Percentiles rank a stretch among this genome's conserved stretches.
Conservation (phyloP, 2,888 invertebrate species). For the Cosmia pyralina region DNA sequence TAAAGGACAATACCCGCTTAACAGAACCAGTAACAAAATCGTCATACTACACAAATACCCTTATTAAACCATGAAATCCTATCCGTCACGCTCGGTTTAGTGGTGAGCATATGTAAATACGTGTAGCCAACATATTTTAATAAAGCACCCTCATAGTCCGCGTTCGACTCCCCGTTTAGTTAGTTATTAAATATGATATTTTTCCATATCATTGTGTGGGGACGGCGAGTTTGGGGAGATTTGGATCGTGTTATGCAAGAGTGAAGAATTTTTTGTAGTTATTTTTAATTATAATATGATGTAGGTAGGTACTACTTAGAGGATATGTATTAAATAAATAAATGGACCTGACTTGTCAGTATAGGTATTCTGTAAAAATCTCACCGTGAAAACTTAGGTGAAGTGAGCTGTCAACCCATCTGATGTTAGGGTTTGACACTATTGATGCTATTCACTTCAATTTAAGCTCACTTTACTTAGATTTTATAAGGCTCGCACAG, state of each 20-base stretch:
- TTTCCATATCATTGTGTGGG: constrained; percentile 86
- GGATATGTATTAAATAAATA: no score
- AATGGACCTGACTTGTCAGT: no score
- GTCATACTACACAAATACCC: constrained; percentile 7
- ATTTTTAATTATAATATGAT: neutral
- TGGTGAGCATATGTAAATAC: constrained; percentile 81
- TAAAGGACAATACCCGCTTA: neutral
- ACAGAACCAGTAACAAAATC: neutral
- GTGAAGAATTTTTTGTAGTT: neutral
- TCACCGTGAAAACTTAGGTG: no score
- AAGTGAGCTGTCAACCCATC: no score
- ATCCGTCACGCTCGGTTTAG: constrained; percentile 65
- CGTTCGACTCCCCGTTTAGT: constrained; percentile 79
- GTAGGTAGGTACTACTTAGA: no score
- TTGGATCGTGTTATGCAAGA: constrained; percentile 73
- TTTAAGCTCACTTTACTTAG: no score
- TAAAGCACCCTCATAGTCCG: constrained; percentile 73
- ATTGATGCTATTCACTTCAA: no score
- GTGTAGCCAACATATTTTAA: constrained; percentile 83
- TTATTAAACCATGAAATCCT: constrained; percentile 60
- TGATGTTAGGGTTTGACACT: no score
- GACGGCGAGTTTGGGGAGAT: constrained; percentile 73
- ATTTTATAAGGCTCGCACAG: no score
- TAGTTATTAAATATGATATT: constrained; percentile 88
- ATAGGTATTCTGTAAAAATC: no score